Percentiles rank a stretch among this genome's conserved stretches.
Evolutionary conservation across 53 echinoderm and acorn worm species (phyloP).

Genomic region (Patiria pectinifera): DNA sequence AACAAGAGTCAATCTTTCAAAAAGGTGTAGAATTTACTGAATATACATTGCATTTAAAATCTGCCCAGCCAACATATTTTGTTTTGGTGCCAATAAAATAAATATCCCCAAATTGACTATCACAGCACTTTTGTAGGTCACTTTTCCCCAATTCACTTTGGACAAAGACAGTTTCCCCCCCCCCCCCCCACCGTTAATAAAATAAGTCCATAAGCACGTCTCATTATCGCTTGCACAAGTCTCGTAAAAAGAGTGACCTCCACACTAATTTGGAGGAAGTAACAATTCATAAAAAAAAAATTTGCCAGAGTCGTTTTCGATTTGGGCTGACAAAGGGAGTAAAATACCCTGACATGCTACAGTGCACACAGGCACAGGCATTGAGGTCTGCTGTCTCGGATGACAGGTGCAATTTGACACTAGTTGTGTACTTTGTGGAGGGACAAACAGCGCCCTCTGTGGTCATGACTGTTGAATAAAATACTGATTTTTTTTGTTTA

Average conservation of each 20-base stretch:
- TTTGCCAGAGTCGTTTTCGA: not conserved
- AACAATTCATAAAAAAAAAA: not conserved
- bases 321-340: not conserved
- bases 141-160: no score
- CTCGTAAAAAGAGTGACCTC: not conserved
- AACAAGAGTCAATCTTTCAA: no score
- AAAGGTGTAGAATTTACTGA: no score
- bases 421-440: not conserved
- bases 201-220: not conserved
- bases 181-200: no score
- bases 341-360: not conserved
- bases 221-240: not conserved
- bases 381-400: not conserved
- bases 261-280: not conserved
- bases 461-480: not conserved
- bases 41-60: no score
- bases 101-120: no score
- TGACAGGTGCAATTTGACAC: not conserved
- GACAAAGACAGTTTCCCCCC: not conserved
- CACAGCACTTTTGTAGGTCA: no score
- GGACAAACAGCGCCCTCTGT: conserved; percentile 13
- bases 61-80: no score
- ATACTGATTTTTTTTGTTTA: not conserved
- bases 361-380: not conserved
- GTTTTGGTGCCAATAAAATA: no score